Conservation (phyloP, 2,113 vertebrate species). For the Cariama cristata region DNA sequence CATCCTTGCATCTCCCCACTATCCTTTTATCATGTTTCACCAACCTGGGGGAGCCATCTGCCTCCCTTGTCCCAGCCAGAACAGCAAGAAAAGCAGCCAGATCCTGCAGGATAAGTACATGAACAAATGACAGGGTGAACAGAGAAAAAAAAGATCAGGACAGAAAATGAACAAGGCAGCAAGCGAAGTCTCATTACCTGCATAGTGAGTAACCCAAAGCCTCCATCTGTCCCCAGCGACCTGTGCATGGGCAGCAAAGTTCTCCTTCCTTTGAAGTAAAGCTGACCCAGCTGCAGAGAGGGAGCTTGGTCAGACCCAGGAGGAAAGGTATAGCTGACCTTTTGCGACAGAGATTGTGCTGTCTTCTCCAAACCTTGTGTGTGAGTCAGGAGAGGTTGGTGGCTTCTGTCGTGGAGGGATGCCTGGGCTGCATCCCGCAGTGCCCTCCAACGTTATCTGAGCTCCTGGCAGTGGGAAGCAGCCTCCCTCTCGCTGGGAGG, state of each 20-base stretch:
- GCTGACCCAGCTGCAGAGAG: background rate
- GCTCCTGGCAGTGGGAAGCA: background rate
- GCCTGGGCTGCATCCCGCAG: background rate
- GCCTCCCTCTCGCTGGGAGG: background rate
- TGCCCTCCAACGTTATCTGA: slow-evolving; percentile 13
- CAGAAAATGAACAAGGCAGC: background rate
- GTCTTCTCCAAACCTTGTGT: background rate
- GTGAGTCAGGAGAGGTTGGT: background rate
- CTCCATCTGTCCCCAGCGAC: slow-evolving; percentile 35
- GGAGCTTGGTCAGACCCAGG: background rate
- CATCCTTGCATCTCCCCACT: background rate
- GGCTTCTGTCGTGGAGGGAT: background rate
- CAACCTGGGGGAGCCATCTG: slow-evolving; percentile 13
- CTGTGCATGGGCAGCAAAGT: background rate
- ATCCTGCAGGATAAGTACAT: background rate
- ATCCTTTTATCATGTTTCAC: background rate
- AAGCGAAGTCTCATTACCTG: slow-evolving; percentile 43
- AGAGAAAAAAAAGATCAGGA: background rate
- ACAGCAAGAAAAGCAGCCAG: slow-evolving; percentile 7
- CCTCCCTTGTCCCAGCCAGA: slow-evolving; percentile 8
- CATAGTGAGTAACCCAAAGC: background rate
- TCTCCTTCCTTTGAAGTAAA: background rate
- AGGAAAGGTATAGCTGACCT: background rate
- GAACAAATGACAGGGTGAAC: background rate
- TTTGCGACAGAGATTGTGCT: background rate